A percentile compares a stretch with the other conserved stretches of the same genome.
Evolutionary conservation across 2,113 vertebrate species (phyloP).

Genomic region (Physeter macrocephalus): DNA sequence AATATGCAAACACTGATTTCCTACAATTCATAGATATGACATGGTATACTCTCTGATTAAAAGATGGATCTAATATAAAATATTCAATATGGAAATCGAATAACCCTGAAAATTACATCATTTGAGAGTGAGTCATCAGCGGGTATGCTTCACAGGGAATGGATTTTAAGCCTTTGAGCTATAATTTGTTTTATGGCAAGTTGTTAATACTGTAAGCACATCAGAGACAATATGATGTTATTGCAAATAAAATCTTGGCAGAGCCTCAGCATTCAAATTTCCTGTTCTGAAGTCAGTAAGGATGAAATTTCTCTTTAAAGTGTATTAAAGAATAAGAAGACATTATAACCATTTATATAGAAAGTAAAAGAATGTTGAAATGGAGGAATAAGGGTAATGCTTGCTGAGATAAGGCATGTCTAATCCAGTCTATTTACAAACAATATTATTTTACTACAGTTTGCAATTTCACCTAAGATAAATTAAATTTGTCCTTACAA

Average conservation of each 20-base stretch:
- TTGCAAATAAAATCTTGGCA: slow-evolving; percentile 62
- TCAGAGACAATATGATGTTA: slow-evolving; percentile 42
- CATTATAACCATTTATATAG: neutral
- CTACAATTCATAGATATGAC: neutral
- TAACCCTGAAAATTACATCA: slow-evolving; percentile 63
- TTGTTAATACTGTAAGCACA: slow-evolving; percentile 62
- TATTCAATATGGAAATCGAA: slow-evolving; percentile 41
- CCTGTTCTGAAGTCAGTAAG: slow-evolving; percentile 43
- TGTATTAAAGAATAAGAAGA: slow-evolving; percentile 3
- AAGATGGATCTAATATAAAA: slow-evolving; percentile 47
- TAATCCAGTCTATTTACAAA: neutral
- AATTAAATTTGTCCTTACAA: neutral
- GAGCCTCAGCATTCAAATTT: slow-evolving; percentile 57
- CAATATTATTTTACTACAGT: neutral
- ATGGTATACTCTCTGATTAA: slow-evolving; percentile 37
- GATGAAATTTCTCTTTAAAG: neutral
- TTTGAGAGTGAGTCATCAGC: slow-evolving; percentile 50
- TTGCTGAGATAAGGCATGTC: neutral
- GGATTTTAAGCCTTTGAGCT: slow-evolving; percentile 52
- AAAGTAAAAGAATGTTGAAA: neutral
- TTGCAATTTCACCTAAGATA: neutral
- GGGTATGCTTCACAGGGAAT: slow-evolving; percentile 41
- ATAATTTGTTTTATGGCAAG: slow-evolving; percentile 61
- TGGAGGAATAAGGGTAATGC: neutral
- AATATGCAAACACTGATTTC: neutral